Evolutionary conservation across 2,888 invertebrate species (phyloP), one percentile per base, ranked within the genome.

Genomic region (Thera britannica): DNA sequence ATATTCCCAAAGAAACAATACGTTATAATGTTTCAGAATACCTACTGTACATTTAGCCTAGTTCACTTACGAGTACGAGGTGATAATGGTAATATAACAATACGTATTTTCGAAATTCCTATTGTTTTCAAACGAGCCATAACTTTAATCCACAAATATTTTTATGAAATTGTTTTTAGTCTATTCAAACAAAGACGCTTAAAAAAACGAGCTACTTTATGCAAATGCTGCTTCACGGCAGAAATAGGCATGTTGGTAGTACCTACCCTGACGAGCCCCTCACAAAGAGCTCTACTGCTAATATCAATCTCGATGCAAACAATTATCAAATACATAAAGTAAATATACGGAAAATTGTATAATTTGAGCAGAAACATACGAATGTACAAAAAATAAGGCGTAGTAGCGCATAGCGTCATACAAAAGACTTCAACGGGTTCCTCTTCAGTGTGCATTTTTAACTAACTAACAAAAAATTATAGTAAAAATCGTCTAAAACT

Each of bases 1-100:
- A 83, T 82, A 83, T 83, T 85, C 80, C 75, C 78, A 72, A 79
- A 78, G 72, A 68, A 84, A 87, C 86, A 87, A 87, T 86, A 52
- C 52, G 34, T 52, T 70, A 82, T 75, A 79, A 77, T 70, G 71
- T 77, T 74, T 77, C 73, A 52, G 57, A 66, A 66, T 58, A 62
- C 11, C 44, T 58, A 57, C 54, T 57, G 12, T 75, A 68, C 38
- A 72, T 74, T 54, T 75, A 77, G 73, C 74, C 69, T 51, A 66
- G 61, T 66, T 66, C 52, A 62, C 52, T 61, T 41, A 66, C 3
- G 46, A 54, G 58, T 46, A 55, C 54, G 34, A 11, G n/a, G 46
- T 59, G 54, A 38, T 59, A 49, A 54, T 59, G n/a, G 54, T 38
- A 12, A 44, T 23, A 52, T 38, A 58, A 54, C 58, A 58, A 55